Evolutionary conservation across 2,113 vertebrate genomes (phyloP).

Genomic region (Chinchilla lanigera): DNA sequence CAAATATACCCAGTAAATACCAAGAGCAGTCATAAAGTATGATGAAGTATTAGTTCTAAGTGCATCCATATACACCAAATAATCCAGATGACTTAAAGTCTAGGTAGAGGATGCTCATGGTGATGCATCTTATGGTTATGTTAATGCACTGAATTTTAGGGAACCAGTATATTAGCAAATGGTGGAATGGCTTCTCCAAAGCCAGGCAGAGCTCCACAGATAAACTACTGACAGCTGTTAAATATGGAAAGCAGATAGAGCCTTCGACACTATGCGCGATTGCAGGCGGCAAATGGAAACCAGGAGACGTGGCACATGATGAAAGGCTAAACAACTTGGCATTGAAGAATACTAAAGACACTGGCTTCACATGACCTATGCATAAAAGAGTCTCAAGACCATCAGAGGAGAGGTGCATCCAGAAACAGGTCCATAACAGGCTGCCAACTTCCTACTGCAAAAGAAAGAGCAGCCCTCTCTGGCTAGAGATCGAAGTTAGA

Average conservation of each 20-base stretch:
- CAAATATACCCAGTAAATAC: background rate
- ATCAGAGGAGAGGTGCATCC: background rate
- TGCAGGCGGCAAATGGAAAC: background rate
- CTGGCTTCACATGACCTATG: background rate
- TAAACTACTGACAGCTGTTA: background rate
- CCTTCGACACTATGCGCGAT: background rate
- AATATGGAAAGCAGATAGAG: constrained; percentile 1
- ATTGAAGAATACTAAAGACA: background rate
- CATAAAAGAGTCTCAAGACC: background rate
- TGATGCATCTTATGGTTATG: background rate
- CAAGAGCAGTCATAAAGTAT: background rate
- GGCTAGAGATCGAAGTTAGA: background rate
- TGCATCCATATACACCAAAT: background rate
- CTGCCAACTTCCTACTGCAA: background rate
- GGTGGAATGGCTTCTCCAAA: background rate
- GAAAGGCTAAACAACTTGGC: background rate
- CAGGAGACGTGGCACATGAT: background rate
- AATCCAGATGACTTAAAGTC: background rate
- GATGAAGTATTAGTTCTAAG: background rate
- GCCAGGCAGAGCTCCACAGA: background rate
- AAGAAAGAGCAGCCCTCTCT: background rate
- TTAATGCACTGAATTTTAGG: background rate
- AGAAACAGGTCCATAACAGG: background rate
- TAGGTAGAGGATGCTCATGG: background rate
- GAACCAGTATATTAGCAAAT: background rate